Conservation (phyloP, 2,113 vertebrate genomes). For the Rhabdornis inornatus region DNA sequence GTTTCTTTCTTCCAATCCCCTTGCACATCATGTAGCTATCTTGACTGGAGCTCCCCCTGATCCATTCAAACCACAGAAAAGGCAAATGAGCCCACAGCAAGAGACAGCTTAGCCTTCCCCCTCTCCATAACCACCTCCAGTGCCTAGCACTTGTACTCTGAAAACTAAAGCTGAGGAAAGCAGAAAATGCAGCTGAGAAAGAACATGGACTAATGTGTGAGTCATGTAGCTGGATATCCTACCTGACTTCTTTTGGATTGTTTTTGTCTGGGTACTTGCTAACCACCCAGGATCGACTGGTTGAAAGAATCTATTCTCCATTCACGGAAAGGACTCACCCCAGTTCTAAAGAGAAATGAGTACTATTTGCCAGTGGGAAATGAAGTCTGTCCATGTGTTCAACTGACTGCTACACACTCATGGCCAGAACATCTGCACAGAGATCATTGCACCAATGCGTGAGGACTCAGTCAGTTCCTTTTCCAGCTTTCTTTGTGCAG, state of each 20-base stretch:
- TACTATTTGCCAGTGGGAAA: background rate
- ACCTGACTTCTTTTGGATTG: background rate
- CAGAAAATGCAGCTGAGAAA: background rate
- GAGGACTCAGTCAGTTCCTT: background rate
- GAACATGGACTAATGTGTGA: background rate
- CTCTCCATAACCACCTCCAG: background rate
- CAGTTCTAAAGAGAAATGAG: background rate
- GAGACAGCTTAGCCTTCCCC: background rate
- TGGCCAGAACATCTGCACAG: background rate
- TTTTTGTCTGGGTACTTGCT: background rate
- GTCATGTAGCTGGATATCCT: background rate
- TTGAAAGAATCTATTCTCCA: background rate
- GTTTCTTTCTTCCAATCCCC: background rate
- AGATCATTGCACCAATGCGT: rapidly evolving
- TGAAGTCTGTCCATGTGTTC: background rate
- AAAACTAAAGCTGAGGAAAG: background rate
- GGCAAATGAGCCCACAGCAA: background rate
- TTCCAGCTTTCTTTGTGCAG: background rate
- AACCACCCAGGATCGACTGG: background rate
- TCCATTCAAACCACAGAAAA: background rate
- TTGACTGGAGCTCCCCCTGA: background rate
- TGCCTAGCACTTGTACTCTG: background rate
- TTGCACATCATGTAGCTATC: background rate
- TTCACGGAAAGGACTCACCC: background rate
- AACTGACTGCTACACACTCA: background rate